Percentiles rank a stretch among this genome's conserved stretches.
phyloP scores from a whole-genome alignment of 2,113 vertebrate genomes.

The Noturus placidus region DNA sequence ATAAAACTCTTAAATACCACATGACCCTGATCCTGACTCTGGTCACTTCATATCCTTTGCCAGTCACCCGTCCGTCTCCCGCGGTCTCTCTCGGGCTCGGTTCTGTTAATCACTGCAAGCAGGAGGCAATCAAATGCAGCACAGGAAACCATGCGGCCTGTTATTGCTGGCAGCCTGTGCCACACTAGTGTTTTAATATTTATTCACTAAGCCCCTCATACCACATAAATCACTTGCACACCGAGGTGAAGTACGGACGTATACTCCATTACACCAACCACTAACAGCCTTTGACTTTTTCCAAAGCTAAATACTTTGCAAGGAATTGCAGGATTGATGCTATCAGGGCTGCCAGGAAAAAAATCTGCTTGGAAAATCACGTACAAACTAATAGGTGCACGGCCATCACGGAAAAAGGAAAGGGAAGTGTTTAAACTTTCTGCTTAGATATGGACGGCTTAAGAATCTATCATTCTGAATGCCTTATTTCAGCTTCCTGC shows the following conservation, averaged over 20 bases:
- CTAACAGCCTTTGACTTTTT: constrained; percentile 63
- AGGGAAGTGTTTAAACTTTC: constrained; percentile 39
- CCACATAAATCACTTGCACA: constrained; percentile 65
- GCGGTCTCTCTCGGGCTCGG: constrained; percentile 14
- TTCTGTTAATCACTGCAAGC: constrained; percentile 51
- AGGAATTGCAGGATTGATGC: constrained; percentile 48
- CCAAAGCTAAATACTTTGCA: constrained; percentile 58
- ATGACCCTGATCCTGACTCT: constrained; percentile 26
- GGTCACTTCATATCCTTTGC: constrained; percentile 39
- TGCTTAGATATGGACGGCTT: neutral
- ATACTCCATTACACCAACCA: constrained; percentile 57
- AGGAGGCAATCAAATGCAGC: constrained; percentile 62
- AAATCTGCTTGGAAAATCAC: constrained; percentile 46
- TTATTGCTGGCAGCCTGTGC: constrained; percentile 68
- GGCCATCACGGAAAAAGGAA: constrained; percentile 18
- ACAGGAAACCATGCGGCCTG: constrained; percentile 69
- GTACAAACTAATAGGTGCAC: constrained; percentile 39
- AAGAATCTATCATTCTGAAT: neutral
- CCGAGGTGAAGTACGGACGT: constrained; percentile 57
- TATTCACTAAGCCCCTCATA: constrained; percentile 63
- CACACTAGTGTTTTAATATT: constrained; percentile 68
- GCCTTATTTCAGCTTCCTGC: constrained; percentile 39
- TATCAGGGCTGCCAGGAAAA: constrained; percentile 51
- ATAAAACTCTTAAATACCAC: constrained; percentile 10
- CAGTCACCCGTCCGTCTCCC: constrained; percentile 7